Conservation (phyloP, 53 echinoderm and acorn worm genomes). For the Echinarachnius parma region DNA sequence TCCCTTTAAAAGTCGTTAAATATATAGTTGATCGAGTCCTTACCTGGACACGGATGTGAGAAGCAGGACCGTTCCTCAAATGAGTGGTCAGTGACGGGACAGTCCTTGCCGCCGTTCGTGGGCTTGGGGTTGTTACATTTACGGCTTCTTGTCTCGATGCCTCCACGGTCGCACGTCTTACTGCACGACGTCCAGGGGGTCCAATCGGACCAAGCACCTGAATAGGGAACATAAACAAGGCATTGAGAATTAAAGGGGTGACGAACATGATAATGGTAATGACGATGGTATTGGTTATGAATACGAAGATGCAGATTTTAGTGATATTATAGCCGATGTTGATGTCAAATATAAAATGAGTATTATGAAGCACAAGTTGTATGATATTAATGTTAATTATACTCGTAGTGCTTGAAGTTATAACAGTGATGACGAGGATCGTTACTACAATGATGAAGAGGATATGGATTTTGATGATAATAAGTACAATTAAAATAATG, state of each 20-base stretch:
- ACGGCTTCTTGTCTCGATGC: slow-evolving; percentile 49
- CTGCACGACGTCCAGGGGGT: slow-evolving; percentile 67
- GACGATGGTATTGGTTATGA: too few species aligned
- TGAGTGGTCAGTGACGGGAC: slow-evolving; percentile 50
- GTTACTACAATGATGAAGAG: neutral
- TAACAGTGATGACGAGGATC: neutral
- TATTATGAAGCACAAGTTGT: neutral
- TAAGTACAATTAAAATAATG: neutral
- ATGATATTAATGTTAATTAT: too few species aligned
- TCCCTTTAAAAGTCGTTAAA: too few species aligned
- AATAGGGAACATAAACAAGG: too few species aligned
- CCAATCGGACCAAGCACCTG: slow-evolving; percentile 71
- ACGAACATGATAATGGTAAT: too few species aligned
- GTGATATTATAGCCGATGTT: too few species aligned
- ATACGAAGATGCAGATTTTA: too few species aligned
- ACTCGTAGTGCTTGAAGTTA: too few species aligned
- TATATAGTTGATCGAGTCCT: too few species aligned
- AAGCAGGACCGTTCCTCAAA: slow-evolving; percentile 54
- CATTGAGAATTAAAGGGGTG: too few species aligned
- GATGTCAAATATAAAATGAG: too few species aligned
- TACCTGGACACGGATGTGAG: slow-evolving; percentile 77
- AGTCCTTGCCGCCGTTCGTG: slow-evolving; percentile 74
- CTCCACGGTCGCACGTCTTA: slow-evolving; percentile 74
- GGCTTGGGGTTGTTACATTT: slow-evolving; percentile 72
- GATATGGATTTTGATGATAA: neutral